Conservation (phyloP, 2,888 invertebrate species). For the Folsomia candida region DNA sequence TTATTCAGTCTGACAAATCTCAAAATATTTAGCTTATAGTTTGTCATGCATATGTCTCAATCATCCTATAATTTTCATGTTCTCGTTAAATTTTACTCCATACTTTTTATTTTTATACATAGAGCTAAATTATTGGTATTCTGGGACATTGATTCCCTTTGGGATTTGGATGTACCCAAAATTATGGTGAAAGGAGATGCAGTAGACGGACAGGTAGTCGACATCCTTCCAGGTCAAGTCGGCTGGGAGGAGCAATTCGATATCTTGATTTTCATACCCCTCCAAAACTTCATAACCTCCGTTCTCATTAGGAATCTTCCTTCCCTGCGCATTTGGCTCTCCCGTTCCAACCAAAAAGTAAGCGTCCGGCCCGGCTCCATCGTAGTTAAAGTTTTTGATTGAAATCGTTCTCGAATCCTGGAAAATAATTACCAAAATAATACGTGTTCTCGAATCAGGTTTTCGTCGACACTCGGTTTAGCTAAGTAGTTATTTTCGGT, state of each 20-base stretch:
- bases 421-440: too few species aligned
- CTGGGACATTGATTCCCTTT: conserved; percentile 80
- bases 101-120: not conserved
- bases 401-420: conserved; percentile 33
- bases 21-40: too few species aligned
- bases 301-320: conserved; percentile 36
- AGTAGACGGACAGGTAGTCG: conserved; percentile 89
- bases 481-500: too few species aligned
- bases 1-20: too few species aligned
- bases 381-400: conserved; percentile 37
- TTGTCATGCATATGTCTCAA: too few species aligned
- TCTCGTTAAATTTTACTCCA: too few species aligned
- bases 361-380: conserved; percentile 43
- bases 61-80: too few species aligned
- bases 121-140: conserved; percentile 22
- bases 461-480: too few species aligned
- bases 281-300: conserved; percentile 66
- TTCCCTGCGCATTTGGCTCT: conserved; percentile 29
- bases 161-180: conserved; percentile 87
- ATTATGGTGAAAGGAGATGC: conserved; percentile 82
- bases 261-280: conserved; percentile 86
- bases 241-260: conserved; percentile 82
- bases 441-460: too few species aligned
- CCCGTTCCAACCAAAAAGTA: conserved; percentile 43
- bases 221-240: conserved; percentile 82